Base-by-base conservation (phyloP, 1,140 invertebrate species). In the Chelonus insularis region DNA sequence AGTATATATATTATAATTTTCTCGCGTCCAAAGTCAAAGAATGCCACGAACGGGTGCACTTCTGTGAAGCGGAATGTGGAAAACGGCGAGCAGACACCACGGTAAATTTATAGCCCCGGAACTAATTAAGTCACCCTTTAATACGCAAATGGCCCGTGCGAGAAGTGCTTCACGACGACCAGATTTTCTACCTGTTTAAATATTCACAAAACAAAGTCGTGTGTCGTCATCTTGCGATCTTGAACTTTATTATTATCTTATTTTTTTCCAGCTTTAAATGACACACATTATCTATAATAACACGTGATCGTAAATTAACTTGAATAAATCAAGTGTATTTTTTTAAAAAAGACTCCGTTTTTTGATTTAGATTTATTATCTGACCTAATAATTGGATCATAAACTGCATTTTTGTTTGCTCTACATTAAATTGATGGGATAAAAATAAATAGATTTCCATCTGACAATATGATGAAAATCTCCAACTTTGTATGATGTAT, bases 41-140 rank as follows among this genome's bases (percentile, higher is more conserved):
- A 57, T 52, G 25, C 55, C 52, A 43, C 37, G 43, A 62, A 57
- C 54, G 60, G 39, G 51, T 59, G 57, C 68, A 66, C 70, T 62
- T 67, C 68, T 65, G 72, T 73, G 72, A 77, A 78, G 73, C 68
- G 7, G 25, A 29, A 29, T 4, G 25, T 29, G 25, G 25, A 29
- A 29, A 29, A 29, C 68, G 63, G 66, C 43, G 23, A 43, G 55
- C 34, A 43, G 34, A 56, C 54, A 29, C 16, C 50, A 41, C 41
- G 55, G 59, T 25, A 57, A 63, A 63, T 63, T 63, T 63, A 63
- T 63, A 58, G 61, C 61, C 52, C 36, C 55, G 61, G 55, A 63
- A 63, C 61, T 63, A 63, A 63, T 63, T 63, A 63, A 63, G 60
- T 57, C 12, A 16, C 61, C 61, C 61, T 55, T 63, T 63, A 63